These are phyloP conservation scores for Lepidonotus clava DNA, from an alignment of 2,888 invertebrate species.

Conservation along the genomic window DNA sequence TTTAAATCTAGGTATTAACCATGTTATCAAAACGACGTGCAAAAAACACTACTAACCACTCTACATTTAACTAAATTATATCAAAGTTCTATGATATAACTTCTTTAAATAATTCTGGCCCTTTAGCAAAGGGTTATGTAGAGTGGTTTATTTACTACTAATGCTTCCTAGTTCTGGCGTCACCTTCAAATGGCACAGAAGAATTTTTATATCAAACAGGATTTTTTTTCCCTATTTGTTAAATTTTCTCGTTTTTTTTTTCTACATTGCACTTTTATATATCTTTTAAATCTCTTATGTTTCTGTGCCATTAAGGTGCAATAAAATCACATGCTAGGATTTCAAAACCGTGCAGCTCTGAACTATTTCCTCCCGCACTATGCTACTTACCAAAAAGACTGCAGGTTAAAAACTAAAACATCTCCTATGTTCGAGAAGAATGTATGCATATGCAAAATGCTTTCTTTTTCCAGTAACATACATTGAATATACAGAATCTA, in stretches of 20 bases:
- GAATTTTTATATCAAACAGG: no score
- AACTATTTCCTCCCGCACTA: not conserved
- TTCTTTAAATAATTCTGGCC: not conserved
- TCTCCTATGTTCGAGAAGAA: conserved; percentile 4
- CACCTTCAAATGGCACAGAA: not conserved
- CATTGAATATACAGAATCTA: no score
- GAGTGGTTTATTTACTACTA: not conserved
- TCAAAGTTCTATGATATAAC: no score
- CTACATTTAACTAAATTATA: not conserved
- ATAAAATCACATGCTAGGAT: no score
- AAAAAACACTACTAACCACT: not conserved
- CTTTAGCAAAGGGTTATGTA: not conserved
- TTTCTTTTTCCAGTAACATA: no score
- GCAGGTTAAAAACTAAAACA: not conserved
- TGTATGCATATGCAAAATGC: conserved; percentile 20
- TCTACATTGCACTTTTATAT: no score
- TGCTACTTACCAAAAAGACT: not conserved
- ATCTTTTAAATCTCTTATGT: no score
- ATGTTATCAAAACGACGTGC: not conserved
- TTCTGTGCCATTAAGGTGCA: no score
- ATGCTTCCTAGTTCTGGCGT: not conserved
- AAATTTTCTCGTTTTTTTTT: no score
- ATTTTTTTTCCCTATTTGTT: no score
- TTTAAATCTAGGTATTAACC: no score
- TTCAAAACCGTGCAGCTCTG: no score